Evolutionary conservation across 2,888 invertebrate genomes (phyloP), one percentile per base, ranked within the genome.

Genomic region (Cremastinae sp.): DNA sequence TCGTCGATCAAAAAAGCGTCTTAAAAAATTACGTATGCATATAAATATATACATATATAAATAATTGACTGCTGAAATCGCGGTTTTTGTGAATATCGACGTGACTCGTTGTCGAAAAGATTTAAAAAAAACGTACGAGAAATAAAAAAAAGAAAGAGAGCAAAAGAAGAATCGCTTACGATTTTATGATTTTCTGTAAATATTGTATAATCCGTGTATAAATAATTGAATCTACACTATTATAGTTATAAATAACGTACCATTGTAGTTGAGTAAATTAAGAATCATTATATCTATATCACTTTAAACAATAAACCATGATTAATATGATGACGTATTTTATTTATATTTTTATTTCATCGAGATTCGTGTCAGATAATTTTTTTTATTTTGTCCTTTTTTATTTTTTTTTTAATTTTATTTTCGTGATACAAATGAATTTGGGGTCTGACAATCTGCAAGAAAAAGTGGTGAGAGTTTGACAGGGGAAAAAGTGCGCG

Each of bases 181-280:
- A 86, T 83, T 85, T 82, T 87, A 84, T 83, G 85, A 88, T 84
- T 87, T 87, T 86, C 83, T 89, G 89, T 89, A 89, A 82, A 89
- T 89, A 89, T 88, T 89, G 89, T 89, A 89, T 89, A 89, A 89
- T 89, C 87, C 86, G 85, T 89, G 89, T 89, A 89, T 88, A 89
- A 89, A 89, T 84, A 87, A 70, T 49, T 87, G 83, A 88, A 82
- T 86, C 83, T 83, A 85, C 82, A 28, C 28, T 28, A 28, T 28
- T 86, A 88, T 84, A 88, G 85, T 83, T 86, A 84, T 86, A 86
- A 85, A 85, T 5, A 28, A 28, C 85, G 84, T 88, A 88, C 86
- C 85, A 88, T 85, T 87, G 87, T 89, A 89, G 89, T 85, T 86
- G 84, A 86, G 53, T 58, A 85, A 85, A 86, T 86, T 89, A 89